Conservation (phyloP, 2,888 invertebrate genomes). For the Platypus cylindrus region DNA sequence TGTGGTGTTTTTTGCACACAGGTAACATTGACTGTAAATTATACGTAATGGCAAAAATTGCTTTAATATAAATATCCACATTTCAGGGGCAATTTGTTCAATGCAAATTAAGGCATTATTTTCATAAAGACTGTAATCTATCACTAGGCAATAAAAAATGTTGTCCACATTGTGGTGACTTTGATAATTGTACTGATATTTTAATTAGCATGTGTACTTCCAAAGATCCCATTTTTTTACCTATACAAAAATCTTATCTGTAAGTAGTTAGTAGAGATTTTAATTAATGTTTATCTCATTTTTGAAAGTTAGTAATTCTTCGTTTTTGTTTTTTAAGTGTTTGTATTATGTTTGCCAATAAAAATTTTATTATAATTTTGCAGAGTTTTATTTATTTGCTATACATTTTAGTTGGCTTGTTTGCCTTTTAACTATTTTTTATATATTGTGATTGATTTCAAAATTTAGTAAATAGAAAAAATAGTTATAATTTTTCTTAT, state of each 20-base stretch:
- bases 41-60: neutral
- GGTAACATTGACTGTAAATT: slow-evolving; percentile 34
- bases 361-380: no score
- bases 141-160: slow-evolving; percentile 32
- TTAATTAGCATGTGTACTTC: slow-evolving; percentile 49
- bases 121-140: slow-evolving; percentile 61
- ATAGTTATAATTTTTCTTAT: slow-evolving; percentile 2
- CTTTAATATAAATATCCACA: neutral
- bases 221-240: slow-evolving; percentile 49
- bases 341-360: no score
- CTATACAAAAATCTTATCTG: slow-evolving; percentile 38
- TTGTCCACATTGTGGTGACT: slow-evolving; percentile 64
- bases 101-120: slow-evolving; percentile 67
- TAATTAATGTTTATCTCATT: no score
- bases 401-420: no score
- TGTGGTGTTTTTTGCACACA: slow-evolving; percentile 86
- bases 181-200: slow-evolving; percentile 45
- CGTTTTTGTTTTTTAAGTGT: no score
- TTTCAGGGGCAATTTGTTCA: slow-evolving; percentile 69
- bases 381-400: no score
- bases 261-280: slow-evolving; percentile 20
- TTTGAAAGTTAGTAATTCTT: no score
- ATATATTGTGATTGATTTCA: no score
- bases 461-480: slow-evolving; percentile 2
- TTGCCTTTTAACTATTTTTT: no score